Base-by-base conservation (phyloP, 2,888 invertebrate species). In the Drosophila demipolita region DNA sequence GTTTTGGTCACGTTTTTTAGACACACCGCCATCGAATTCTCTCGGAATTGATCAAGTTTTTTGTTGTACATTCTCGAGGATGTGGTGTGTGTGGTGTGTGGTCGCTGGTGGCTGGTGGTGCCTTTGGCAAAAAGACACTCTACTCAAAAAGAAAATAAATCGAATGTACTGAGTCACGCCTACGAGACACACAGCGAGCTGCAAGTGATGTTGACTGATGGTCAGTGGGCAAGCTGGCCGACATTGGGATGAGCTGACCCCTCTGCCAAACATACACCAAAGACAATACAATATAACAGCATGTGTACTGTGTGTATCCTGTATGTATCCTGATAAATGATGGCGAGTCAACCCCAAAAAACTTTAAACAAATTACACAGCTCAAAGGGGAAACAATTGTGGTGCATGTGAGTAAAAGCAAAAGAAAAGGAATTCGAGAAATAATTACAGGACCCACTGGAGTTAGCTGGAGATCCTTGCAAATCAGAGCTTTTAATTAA, bases 191-290 rank as follows among this genome's bases (percentile, higher is more conserved):
- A 20, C 35, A 50, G 29, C 40, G 55, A 29, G 60, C 66, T 72
- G 75, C 75, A 48, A 62, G 70, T 73, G 79, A 78, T 66, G 73
- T 68, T 73, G 77, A 73, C 66, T 64, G 67, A 75, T 63, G 80
- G 66, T 35, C 73, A 66, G 64, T 66, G 42, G 23, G 65, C 50
- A 26, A 42, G 12, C 57, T 42, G 32, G 50, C 50, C 60, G 66
- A 63, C 50, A 50, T 33, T 69, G 29, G 48, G 40, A 49, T 35
- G 48, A 40, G 49, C 38, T 40, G 40, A 23, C 33, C 32, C 38
- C 38, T 12, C 23, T 38, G n/a, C 36, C 52, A 23, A 23, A 8
- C 45, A 23, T 8, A 23, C 4, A 15, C 45, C 1, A 23, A 45
- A 8, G 45, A 45, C 29, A 29, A 26, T 5, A 26, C 26, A 26